A percentile compares a stretch with the other conserved stretches of the same genome.
Evolutionary conservation across 2,797 vertebrate species (phyloP).

Genomic region (Cossypha dichroa): DNA sequence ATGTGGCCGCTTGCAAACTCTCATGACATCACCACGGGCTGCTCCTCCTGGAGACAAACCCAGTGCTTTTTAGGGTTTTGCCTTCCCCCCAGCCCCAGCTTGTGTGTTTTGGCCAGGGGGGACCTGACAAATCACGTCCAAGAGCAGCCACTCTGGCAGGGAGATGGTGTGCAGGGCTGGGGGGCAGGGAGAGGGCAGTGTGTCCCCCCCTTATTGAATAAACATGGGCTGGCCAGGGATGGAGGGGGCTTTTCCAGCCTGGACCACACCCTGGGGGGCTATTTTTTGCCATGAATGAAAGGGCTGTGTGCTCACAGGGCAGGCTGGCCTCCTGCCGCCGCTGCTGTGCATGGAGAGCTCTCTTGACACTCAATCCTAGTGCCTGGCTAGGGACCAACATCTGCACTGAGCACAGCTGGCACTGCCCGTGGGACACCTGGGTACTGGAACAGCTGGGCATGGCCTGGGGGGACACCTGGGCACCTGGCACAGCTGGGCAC

Average conservation of each 20-base stretch:
- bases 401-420: conserved; percentile 44
- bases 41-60: conserved; percentile 38
- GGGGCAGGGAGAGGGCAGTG: conserved; percentile 1
- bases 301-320: conserved; percentile 35
- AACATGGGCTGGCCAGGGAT: conserved; percentile 33
- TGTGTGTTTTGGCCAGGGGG: conserved; percentile 58
- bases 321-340: conserved; percentile 9
- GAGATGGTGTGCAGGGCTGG: neutral
- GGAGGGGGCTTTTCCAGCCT: conserved; percentile 60
- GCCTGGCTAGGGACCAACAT: conserved; percentile 47
- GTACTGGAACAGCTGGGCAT: neutral
- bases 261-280: conserved; percentile 59
- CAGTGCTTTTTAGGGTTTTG: conserved; percentile 52
- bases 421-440: conserved; percentile 24
- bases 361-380: conserved; percentile 31
- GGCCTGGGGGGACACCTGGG: neutral
- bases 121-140: neutral
- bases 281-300: conserved; percentile 67
- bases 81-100: neutral
- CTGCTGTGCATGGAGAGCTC: neutral
- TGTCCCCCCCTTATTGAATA: neutral
- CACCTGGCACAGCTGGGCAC: neutral
- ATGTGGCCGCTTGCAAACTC: conserved; percentile 49
- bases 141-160: conserved; percentile 9
- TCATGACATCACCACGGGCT: conserved; percentile 61